Percentiles rank a stretch among this genome's conserved stretches.
Evolutionary conservation across 2,797 vertebrate species (phyloP).

Genomic region (Coendou prehensilis): DNA sequence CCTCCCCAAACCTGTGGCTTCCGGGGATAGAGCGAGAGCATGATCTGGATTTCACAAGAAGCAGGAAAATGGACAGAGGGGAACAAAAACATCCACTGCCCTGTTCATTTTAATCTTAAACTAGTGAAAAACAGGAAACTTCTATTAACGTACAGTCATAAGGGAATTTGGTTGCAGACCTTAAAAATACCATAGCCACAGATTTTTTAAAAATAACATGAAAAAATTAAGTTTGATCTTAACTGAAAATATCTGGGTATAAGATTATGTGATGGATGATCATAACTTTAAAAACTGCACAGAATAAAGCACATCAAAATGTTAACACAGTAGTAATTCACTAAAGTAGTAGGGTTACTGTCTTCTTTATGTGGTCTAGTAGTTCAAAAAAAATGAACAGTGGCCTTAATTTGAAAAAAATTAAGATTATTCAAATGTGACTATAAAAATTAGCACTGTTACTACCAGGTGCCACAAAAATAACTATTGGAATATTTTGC

Average conservation of each 20-base stretch:
- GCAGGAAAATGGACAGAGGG: not conserved
- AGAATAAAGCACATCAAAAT: conserved; percentile 57
- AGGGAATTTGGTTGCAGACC: not conserved
- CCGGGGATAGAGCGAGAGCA: not conserved
- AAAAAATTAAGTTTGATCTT: not conserved
- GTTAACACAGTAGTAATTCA: not conserved
- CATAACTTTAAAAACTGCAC: not conserved
- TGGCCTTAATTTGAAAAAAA: conserved; percentile 21
- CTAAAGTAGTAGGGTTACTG: not conserved
- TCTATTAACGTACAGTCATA: not conserved
- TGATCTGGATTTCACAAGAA: not conserved
- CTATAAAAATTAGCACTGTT: conserved; percentile 26
- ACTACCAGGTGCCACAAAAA: not conserved
- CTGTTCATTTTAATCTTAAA: not conserved
- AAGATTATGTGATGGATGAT: not conserved
- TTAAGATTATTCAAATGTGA: conserved; percentile 13
- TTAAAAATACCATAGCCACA: conserved; percentile 8
- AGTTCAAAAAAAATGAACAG: not conserved
- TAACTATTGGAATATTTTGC: conserved; percentile 21
- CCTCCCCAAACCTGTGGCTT: not conserved
- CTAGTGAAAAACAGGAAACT: not conserved
- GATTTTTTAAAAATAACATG: not conserved
- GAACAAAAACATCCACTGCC: not conserved
- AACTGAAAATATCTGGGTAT: not conserved
- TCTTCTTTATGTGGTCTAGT: not conserved